Percentiles rank a stretch among this genome's conserved stretches.
These are phyloP conservation scores for Acropternis orthonyx DNA, from an alignment of 2,797 vertebrate genomes.

Conservation along the genomic window DNA sequence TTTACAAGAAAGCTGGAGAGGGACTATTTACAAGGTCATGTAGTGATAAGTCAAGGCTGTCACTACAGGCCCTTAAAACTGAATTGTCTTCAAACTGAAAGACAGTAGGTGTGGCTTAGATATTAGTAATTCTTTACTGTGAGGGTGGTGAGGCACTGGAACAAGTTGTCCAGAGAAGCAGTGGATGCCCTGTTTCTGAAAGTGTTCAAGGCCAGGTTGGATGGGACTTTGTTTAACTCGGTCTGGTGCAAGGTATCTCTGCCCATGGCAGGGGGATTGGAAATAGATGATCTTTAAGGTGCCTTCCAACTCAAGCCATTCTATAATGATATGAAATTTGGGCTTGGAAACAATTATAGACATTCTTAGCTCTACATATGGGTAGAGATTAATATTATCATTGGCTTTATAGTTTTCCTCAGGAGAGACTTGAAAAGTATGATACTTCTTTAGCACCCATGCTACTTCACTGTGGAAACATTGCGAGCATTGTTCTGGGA, in stretches of 20 bases:
- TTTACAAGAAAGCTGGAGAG: background rate
- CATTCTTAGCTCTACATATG: background rate
- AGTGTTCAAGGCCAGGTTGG: background rate
- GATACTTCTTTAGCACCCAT: background rate
- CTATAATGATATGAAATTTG: background rate
- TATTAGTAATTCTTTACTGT: background rate
- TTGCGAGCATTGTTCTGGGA: fast-evolving
- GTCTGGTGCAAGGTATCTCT: background rate
- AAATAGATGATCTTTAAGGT: background rate
- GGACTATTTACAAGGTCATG: background rate
- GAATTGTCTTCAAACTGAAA: background rate
- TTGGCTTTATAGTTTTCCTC: background rate
- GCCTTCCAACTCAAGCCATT: background rate
- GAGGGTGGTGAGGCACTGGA: background rate
- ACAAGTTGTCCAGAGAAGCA: background rate
- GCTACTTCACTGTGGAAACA: background rate
- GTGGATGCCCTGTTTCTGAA: background rate
- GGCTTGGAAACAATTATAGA: background rate
- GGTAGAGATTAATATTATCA: background rate
- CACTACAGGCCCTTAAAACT: background rate
- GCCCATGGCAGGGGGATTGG: background rate
- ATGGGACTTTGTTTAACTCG: background rate
- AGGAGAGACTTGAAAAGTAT: background rate
- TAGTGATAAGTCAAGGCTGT: background rate
- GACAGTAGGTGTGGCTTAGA: background rate